These are phyloP conservation scores for Drosophila borborema DNA, from an alignment of 2,888 invertebrate genomes.

Conservation along the genomic window DNA sequence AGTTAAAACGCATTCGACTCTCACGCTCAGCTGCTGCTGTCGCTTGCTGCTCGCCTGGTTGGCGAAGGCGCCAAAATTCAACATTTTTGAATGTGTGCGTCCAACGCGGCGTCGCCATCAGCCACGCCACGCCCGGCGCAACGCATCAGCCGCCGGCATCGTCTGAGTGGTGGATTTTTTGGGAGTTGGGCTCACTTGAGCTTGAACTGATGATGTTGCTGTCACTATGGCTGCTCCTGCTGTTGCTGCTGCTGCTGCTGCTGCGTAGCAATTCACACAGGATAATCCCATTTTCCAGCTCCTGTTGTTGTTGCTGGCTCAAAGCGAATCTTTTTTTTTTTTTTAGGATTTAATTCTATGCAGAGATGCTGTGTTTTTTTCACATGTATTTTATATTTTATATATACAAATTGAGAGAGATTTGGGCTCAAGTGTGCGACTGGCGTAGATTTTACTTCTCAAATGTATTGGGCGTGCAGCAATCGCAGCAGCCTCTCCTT, in stretches of 20 bases:
- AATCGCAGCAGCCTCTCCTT: neutral
- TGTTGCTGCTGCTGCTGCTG: neutral
- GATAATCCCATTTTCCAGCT: slow-evolving; percentile 54
- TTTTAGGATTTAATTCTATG: slow-evolving; percentile 42
- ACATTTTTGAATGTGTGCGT: slow-evolving; percentile 79
- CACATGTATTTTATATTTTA: slow-evolving; percentile 10
- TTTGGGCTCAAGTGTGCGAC: slow-evolving; percentile 75
- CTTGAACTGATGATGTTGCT: slow-evolving; percentile 19
- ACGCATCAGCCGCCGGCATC: slow-evolving; percentile 24
- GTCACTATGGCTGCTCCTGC: neutral
- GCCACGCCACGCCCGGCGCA: slow-evolving; percentile 12
- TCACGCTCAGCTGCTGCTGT: slow-evolving; percentile 17
- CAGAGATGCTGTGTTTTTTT: neutral
- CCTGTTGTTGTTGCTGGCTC: slow-evolving; percentile 19
- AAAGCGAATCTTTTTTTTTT: slow-evolving; percentile 7
- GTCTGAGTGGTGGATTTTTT: slow-evolving; percentile 51
- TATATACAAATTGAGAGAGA: slow-evolving; percentile 47
- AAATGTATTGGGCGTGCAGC: slow-evolving; percentile 81
- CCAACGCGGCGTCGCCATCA: slow-evolving; percentile 44
- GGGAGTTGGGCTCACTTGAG: slow-evolving; percentile 56
- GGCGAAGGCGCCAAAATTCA: slow-evolving; percentile 84
- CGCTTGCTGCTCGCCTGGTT: slow-evolving; percentile 76
- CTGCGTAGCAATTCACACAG: slow-evolving; percentile 38
- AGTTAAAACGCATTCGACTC: slow-evolving; percentile 8
- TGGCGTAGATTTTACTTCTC: slow-evolving; percentile 84